phyloP scores from a whole-genome alignment of 2,797 vertebrate species.

The Ctenopoma kingsleyae region DNA sequence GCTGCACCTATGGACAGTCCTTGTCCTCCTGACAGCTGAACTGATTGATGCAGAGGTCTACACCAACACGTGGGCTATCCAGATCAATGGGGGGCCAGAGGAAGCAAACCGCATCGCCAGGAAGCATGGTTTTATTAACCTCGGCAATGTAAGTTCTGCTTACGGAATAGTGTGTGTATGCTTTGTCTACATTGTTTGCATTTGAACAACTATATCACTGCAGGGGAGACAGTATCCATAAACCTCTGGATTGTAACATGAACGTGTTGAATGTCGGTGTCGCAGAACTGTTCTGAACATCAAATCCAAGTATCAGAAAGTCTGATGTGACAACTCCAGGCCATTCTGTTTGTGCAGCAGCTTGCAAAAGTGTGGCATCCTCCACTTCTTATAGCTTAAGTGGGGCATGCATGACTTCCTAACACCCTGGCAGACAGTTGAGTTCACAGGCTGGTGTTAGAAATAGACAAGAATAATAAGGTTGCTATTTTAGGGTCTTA shows the following conservation, averaged over 20 bases:
- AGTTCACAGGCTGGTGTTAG: slow-evolving; percentile 48
- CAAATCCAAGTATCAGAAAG: slow-evolving; percentile 49
- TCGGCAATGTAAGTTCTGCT: slow-evolving; percentile 87
- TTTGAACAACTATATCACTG: background rate
- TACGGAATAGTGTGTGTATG: background rate
- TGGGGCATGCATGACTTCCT: slow-evolving; percentile 35
- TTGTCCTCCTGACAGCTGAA: slow-evolving; percentile 82
- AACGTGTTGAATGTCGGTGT: background rate
- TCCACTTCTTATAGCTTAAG: slow-evolving; percentile 38
- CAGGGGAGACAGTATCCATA: background rate
- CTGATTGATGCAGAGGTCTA: slow-evolving; percentile 84
- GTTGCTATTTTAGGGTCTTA: slow-evolving; percentile 42
- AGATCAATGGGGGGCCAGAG: slow-evolving; percentile 85
- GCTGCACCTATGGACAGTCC: slow-evolving; percentile 87
- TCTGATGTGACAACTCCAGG: slow-evolving; percentile 45
- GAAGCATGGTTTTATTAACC: slow-evolving; percentile 94
- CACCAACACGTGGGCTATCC: slow-evolving; percentile 96
- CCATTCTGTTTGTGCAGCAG: slow-evolving; percentile 35
- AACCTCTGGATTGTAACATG: background rate
- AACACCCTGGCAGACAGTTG: slow-evolving; percentile 37
- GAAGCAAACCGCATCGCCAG: slow-evolving; percentile 89
- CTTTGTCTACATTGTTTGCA: background rate
- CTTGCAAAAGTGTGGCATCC: slow-evolving; percentile 47
- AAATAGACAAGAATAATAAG: slow-evolving; percentile 50
- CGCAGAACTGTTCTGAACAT: slow-evolving; percentile 34